Evolutionary conservation across 2,113 vertebrate species (phyloP).

Genomic region (Rutilus rutilus): DNA sequence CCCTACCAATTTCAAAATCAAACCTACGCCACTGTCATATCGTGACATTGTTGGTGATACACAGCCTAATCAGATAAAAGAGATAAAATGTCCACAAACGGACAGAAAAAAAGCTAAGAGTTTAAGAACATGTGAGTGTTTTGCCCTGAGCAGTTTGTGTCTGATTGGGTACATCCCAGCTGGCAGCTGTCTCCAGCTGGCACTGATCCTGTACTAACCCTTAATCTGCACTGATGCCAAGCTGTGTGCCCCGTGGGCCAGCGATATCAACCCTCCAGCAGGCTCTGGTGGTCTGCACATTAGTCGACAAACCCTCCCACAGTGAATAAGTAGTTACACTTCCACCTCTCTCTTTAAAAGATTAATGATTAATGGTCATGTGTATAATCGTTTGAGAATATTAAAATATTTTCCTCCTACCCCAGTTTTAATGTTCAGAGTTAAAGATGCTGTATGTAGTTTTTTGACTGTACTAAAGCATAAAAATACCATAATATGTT

Average conservation of each 20-base stretch:
- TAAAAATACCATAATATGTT: no score
- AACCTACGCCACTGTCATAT: no score
- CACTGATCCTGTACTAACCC: not conserved
- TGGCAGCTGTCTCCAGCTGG: slow-evolving; percentile 34
- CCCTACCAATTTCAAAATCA: no score
- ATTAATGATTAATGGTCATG: not conserved
- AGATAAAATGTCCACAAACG: not conserved
- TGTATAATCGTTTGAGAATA: not conserved
- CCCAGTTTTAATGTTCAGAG: no score
- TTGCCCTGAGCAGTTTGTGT: not conserved
- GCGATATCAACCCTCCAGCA: slow-evolving; percentile 9
- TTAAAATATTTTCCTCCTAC: no score
- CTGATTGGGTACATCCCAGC: slow-evolving; percentile 31
- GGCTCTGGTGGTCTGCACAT: slow-evolving; percentile 12
- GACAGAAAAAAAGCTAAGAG: not conserved
- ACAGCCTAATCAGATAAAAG: not conserved
- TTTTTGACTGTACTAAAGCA: no score
- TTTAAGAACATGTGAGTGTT: not conserved
- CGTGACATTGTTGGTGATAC: no score
- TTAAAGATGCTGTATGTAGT: no score
- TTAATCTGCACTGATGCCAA: slow-evolving; percentile 27
- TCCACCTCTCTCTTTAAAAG: not conserved
- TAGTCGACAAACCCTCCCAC: not conserved
- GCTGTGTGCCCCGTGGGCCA: not conserved
- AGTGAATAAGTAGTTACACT: not conserved